A percentile compares a stretch with the other conserved stretches of the same genome.
Evolutionary conservation across 2,888 invertebrate genomes (phyloP).

Genomic region (Kuschelorhynchus macadamiae): DNA sequence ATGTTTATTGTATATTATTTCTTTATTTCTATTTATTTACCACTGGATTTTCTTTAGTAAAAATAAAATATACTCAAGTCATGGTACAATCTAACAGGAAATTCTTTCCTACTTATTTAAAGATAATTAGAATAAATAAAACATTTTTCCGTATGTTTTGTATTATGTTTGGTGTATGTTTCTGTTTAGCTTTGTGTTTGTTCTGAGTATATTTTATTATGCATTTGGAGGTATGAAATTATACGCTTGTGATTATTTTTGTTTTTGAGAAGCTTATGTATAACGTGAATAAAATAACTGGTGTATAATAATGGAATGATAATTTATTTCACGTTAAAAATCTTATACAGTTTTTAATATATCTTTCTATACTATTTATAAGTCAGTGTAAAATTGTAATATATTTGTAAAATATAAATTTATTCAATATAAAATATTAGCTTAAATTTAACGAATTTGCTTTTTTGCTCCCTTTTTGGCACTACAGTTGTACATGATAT

Average conservation of each 20-base stretch:
- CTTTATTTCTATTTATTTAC: conserved; percentile 18
- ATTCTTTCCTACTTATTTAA: too few relatives aligned
- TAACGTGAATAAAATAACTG: conserved; percentile 33
- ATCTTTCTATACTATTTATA: conserved; percentile 62
- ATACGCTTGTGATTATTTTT: conserved; percentile 28
- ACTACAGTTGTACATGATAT: too few relatives aligned
- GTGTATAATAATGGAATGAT: conserved; percentile 41
- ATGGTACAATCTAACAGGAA: neutral
- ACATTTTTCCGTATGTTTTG: too few relatives aligned
- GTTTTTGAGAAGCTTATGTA: conserved; percentile 25
- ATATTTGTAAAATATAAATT: conserved; percentile 68
- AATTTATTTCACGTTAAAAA: conserved; percentile 45
- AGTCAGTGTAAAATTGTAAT: conserved; percentile 69
- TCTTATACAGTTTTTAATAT: conserved; percentile 53
- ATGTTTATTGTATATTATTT: conserved; percentile 32
- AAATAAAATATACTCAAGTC: conserved; percentile 19
- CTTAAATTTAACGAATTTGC: conserved; percentile 36
- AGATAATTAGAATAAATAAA: too few relatives aligned
- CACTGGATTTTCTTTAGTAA: conserved; percentile 4
- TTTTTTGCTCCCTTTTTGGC: neutral
- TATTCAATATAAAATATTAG: conserved; percentile 63
- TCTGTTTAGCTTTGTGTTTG: too few relatives aligned
- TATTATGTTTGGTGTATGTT: too few relatives aligned
- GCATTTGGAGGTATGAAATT: conserved; percentile 13
- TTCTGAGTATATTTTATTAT: conserved; percentile 27